Conservation (phyloP, 2,797 vertebrate genomes). For the Eurystomus glaucurus region DNA sequence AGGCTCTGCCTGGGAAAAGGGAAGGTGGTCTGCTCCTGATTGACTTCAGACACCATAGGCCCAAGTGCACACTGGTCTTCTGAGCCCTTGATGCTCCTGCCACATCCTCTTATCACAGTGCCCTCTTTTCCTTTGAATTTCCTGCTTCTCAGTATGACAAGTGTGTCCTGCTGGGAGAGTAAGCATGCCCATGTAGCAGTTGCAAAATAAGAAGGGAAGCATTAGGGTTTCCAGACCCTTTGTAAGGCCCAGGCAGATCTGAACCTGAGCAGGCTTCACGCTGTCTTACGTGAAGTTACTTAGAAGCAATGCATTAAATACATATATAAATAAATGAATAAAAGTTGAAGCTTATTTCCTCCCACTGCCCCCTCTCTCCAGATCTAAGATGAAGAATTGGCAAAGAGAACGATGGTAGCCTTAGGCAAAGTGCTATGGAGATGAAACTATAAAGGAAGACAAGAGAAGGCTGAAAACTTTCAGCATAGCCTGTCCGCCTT, state of each 20-base stretch:
- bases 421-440: conserved; percentile 26
- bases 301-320: background rate
- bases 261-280: background rate
- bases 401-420: conserved; percentile 37
- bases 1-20: background rate
- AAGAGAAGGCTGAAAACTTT: conserved; percentile 33
- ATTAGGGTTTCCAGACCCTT: background rate
- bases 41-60: background rate
- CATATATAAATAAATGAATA: background rate
- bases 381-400: conserved; percentile 25
- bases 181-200: rapidly evolving
- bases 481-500: conserved; percentile 8
- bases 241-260: background rate
- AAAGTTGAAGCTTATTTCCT: background rate
- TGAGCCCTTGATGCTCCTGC: background rate
- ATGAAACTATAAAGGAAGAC: conserved; percentile 25
- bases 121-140: background rate
- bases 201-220: background rate
- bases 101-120: background rate
- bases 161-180: rapidly evolving
- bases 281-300: background rate
- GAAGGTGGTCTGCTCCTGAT: background rate
- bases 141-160: background rate
- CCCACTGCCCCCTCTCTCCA: background rate
- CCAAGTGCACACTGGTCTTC: background rate